Percentiles rank a stretch among this genome's conserved stretches.
These are phyloP conservation scores for Cryptotis parvus DNA, from an alignment of 2,113 vertebrate species.

Conservation along the genomic window DNA sequence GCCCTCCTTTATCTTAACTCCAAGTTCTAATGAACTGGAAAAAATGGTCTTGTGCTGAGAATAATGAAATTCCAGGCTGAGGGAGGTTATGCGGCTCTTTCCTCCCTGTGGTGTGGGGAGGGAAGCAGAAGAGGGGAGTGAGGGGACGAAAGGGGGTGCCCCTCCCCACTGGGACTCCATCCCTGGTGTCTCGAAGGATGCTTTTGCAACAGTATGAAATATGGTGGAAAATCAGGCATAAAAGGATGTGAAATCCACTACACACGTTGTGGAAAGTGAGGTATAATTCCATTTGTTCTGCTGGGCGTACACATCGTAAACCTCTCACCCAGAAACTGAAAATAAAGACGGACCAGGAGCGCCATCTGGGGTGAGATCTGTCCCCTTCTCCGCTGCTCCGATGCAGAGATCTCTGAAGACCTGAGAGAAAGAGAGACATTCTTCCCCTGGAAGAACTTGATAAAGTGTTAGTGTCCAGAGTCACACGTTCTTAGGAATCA, in stretches of 20 bases:
- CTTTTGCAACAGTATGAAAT: slow-evolving; percentile 49
- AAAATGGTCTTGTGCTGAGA: slow-evolving; percentile 78
- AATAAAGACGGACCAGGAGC: slow-evolving; percentile 53
- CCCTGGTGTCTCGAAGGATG: slow-evolving; percentile 25
- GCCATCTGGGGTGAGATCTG: slow-evolving; percentile 63
- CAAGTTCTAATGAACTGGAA: slow-evolving; percentile 84
- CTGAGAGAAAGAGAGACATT: background rate
- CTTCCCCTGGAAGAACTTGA: no score
- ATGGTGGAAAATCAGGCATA: slow-evolving; percentile 59
- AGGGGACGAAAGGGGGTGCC: background rate
- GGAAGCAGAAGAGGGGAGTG: background rate
- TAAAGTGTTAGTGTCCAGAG: no score
- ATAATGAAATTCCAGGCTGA: slow-evolving; percentile 49
- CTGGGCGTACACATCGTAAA: background rate
- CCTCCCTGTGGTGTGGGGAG: background rate
- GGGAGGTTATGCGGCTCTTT: background rate
- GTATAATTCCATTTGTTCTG: slow-evolving; percentile 73
- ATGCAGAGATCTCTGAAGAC: slow-evolving; percentile 48
- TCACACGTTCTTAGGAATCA: no score
- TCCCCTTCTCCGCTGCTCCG: background rate
- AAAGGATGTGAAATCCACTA: slow-evolving; percentile 60
- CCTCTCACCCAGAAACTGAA: slow-evolving; percentile 61
- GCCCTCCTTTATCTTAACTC: slow-evolving; percentile 83
- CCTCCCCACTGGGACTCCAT: background rate
- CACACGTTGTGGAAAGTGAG: slow-evolving; percentile 56